Base-by-base conservation (phyloP, 2,888 invertebrate genomes). In the Parnassius apollo region DNA sequence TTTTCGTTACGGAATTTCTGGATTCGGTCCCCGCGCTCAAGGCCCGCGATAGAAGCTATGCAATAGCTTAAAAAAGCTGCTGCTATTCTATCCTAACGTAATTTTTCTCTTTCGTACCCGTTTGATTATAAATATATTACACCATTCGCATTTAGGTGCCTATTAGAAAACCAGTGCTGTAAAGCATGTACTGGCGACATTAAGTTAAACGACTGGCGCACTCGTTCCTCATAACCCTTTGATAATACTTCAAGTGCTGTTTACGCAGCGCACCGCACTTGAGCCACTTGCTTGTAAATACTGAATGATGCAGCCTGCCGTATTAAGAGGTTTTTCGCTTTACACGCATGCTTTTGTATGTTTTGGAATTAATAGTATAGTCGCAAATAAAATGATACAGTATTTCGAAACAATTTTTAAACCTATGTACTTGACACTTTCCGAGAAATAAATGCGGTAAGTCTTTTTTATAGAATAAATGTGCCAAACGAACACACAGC, bases 191-290 rank as follows among this genome's bases (percentile, higher is more conserved):
- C 12, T 52, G 68, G 64, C 66, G 62, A 53, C 62, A 62, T 57
- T 42, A 56, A 61, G 50, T 54, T 61, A 66, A 61, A 56, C 58
- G 18, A 51, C 42, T 42, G 18, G 22, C 44, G 50, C 55, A 52
- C 56, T 62, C 66, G 61, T 63, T 57, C 66, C 65, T 71, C 71
- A 70, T 69, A 68, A 68, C 67, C 60, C 67, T 70, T 69, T 67
- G 69, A 69, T 71, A 72, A 71, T 71, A 61, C 69, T 58, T 50
- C 53, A 57, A 69, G 65, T 66, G 63, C 67, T 68, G 67, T 65
- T 66, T 71, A 66, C 60, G 57, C 65, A 67, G 64, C 57, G 68
- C 68, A 65, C 69, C 62, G 59, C 50, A 51, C 57, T 56, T n/a
- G 45, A 56, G 56, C 56, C 61, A 62, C 52, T 61, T 10, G 44